Evolutionary conservation across 2,797 vertebrate genomes (phyloP), one percentile per base, ranked within the genome.

Genomic region (Eulemur rubriventer): DNA sequence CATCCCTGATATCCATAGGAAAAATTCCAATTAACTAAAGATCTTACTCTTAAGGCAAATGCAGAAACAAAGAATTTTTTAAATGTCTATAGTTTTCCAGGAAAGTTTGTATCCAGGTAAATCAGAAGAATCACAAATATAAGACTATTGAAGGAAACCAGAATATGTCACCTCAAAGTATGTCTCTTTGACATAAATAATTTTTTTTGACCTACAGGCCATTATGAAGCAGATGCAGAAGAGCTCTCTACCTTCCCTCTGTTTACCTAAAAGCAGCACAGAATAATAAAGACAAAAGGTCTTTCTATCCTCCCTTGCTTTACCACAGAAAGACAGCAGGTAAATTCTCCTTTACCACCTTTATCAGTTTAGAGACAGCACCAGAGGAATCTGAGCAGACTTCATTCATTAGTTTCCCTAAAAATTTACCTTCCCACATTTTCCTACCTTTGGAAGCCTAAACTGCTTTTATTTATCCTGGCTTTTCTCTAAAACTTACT

Each of bases 1-100:
- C 48, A 16, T 48, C 59, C 20, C 67, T 50, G 16, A 75, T 70
- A 93, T 38, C 4, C 50, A 83, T 2, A 41, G 50, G 7, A 91
- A 95, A 93, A 82, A 80, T 81, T 20, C n/a, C 72, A 92, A 95
- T 76, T 69, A 73, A 88, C 46, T 48, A 80, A 82, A 89, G 22
- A 94, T 33, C 55, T 78, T 92, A 83, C n/a, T 69, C 24, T 50
- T 88, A 88, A 82, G 6, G 38, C n/a, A 88, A 94, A 48, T 50
- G 46, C 2, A 83, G 59, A 96, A 94, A 50, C 59, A 80, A 89
- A 63, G 22, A 89, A 88, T 81, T 89, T 91, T 73, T 76, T 8
- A 80, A 94, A 92, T 50, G 17, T 59, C n/a, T n/a, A 41, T 3
- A 57, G 22, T 73, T 76, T 84, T 89, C 72, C 81, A 89, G 46